A percentile compares a stretch with the other conserved stretches of the same genome.
Conservation (phyloP, 2,888 invertebrate species). For the Mycalesis mineus region DNA sequence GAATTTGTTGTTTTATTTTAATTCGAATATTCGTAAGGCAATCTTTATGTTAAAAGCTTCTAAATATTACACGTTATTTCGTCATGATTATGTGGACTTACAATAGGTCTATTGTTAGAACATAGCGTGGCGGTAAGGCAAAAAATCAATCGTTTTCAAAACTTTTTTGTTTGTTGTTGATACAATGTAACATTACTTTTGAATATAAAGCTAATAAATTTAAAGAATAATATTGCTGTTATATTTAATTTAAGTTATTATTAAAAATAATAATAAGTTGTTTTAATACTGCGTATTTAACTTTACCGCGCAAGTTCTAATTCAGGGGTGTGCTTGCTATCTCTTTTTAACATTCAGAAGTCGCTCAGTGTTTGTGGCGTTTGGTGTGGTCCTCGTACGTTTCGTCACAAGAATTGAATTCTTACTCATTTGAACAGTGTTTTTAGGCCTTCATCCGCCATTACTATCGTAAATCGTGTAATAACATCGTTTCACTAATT, state of each 20-base stretch:
- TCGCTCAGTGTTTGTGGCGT: conserved; percentile 44
- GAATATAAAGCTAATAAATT: background rate
- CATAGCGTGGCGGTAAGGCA: conserved; percentile 41
- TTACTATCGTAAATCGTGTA: conserved; percentile 54
- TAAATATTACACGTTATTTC: conserved; percentile 30
- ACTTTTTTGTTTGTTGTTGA: conserved; percentile 22
- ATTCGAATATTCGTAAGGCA: background rate
- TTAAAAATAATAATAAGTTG: conserved; percentile 1
- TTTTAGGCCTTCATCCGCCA: conserved; percentile 71
- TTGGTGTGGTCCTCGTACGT: conserved; percentile 53
- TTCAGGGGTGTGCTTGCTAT: conserved; percentile 55
- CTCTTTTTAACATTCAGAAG: conserved; percentile 56
- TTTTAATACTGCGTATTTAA: conserved; percentile 49
- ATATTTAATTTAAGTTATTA: background rate
- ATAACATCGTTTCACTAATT: conserved; percentile 42
- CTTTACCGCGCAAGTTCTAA: conserved; percentile 72
- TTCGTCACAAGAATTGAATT: conserved; percentile 66
- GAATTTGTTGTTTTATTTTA: background rate
- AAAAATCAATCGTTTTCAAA: conserved; percentile 27
- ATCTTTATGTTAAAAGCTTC: background rate
- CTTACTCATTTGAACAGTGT: conserved; percentile 59
- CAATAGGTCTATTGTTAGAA: conserved; percentile 32
- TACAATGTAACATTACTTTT: background rate
- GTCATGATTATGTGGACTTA: conserved; percentile 35
- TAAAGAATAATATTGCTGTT: background rate